phyloP scores from a whole-genome alignment of 2,888 invertebrate genomes.

The Ophonus ardosiacus region DNA sequence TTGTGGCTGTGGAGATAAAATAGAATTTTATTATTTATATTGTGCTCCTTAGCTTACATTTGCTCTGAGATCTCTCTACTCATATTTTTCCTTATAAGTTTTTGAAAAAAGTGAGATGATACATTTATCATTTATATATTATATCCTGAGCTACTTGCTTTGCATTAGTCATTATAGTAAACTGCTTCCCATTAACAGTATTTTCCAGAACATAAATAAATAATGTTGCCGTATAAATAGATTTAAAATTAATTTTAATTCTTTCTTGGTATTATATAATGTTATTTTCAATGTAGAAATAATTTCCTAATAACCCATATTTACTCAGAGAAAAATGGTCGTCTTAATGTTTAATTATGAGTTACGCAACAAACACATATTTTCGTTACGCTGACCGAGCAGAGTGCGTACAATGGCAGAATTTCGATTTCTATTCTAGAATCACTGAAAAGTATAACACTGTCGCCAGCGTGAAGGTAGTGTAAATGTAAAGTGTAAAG shows the following conservation, averaged over 20 bases:
- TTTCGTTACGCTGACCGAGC: conserved; percentile 51
- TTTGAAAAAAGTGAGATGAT: too few species aligned
- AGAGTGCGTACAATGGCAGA: conserved; percentile 51
- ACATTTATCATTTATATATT: too few species aligned
- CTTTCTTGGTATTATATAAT: conserved; percentile 20
- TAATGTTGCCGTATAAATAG: not conserved
- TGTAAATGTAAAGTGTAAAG: not conserved
- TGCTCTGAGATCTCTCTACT: too few species aligned
- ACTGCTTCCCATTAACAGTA: too few species aligned
- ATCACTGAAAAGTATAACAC: conserved; percentile 36
- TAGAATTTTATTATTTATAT: not conserved
- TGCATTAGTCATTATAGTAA: too few species aligned
- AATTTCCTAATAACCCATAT: conserved; percentile 25
- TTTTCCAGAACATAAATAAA: too few species aligned
- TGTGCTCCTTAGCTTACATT: too few species aligned
- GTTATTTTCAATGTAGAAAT: conserved; percentile 26
- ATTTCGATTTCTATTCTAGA: conserved; percentile 51
- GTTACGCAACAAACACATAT: conserved; percentile 27
- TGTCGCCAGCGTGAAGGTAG: conserved; percentile 1
- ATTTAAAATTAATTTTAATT: conserved; percentile 7
- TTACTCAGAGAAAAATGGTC: conserved; percentile 18
- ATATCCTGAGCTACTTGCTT: too few species aligned
- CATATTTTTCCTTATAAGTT: too few species aligned
- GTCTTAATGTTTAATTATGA: conserved; percentile 27
- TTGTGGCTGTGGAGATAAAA: not conserved